Conservation (phyloP, 2,888 invertebrate species). For the Hirudinaria manillensis region DNA sequence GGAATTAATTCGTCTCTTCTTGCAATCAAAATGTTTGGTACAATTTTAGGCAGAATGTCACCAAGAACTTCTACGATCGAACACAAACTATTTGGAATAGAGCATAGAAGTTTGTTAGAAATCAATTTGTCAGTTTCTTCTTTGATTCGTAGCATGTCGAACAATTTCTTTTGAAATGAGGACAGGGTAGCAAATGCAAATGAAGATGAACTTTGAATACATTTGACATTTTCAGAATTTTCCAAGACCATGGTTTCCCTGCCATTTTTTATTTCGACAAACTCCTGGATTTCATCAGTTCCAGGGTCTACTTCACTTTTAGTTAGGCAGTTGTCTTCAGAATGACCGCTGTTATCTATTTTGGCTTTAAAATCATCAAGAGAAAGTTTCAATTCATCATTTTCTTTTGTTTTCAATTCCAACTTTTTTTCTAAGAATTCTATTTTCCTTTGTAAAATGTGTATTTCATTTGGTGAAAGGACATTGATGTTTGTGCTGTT, state of each 20-base stretch:
- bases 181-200: not conserved
- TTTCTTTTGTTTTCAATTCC: not conserved
- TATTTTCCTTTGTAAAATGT: conserved; percentile 1
- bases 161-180: not conserved
- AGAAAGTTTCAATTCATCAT: conserved; percentile 6
- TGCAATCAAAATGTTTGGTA: conserved; percentile 66
- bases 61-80: conserved; percentile 53
- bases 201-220: no score
- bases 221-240: no score
- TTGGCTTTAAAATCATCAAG: conserved; percentile 6
- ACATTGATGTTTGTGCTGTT: no score
- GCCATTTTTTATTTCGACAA: no score
- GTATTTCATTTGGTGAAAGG: not conserved
- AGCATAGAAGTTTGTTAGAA: not conserved
- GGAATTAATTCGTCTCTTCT: conserved; percentile 68
- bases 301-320: no score
- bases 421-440: conserved; percentile 18
- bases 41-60: conserved; percentile 61
- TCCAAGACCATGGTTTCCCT: no score
- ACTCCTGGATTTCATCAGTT: no score
- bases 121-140: not conserved
- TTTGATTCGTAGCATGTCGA: not conserved
- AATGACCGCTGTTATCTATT: not conserved
- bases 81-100: not conserved
- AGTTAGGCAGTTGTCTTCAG: no score